Percentiles rank a stretch among this genome's conserved stretches.
Evolutionary conservation across 2,888 invertebrate genomes (phyloP).

Genomic region (Selenia dentaria): DNA sequence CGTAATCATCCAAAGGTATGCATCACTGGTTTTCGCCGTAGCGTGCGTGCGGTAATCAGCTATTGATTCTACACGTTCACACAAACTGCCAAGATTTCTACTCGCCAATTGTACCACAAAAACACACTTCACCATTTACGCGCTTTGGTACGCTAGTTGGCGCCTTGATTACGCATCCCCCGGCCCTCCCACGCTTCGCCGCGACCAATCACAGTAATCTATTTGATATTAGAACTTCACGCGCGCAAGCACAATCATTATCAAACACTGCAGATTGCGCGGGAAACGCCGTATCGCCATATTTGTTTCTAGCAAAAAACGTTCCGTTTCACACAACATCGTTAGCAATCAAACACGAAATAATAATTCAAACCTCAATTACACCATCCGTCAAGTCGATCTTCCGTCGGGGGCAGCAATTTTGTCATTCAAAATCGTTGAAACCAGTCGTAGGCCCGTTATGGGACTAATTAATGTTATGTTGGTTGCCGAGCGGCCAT

Average conservation of each 20-base stretch:
- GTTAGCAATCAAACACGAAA: conserved; percentile 53
- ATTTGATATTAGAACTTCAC: conserved; percentile 68
- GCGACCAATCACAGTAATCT: conserved; percentile 68
- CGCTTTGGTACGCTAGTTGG: conserved; percentile 52
- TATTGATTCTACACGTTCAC: conserved; percentile 54
- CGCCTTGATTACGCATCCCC: conserved; percentile 49
- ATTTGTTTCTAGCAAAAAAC: conserved; percentile 36
- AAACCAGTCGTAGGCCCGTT: conserved; percentile 56
- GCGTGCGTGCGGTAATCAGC: conserved; percentile 47
- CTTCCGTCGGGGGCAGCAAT: conserved; percentile 52
- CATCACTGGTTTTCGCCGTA: conserved; percentile 48
- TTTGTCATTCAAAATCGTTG: conserved; percentile 73
- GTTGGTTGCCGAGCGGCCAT: conserved; percentile 54
- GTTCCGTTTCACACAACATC: conserved; percentile 49
- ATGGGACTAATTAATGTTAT: conserved; percentile 69
- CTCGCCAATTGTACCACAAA: conserved; percentile 54
- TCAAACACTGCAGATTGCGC: conserved; percentile 49
- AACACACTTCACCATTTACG: conserved; percentile 53
- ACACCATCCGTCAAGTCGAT: conserved; percentile 61
- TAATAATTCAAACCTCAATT: conserved; percentile 70
- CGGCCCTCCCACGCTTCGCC: conserved; percentile 43
- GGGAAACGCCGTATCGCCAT: conserved; percentile 48
- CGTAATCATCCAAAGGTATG: conserved; percentile 50
- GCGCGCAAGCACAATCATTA: conserved; percentile 58
- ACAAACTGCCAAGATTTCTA: conserved; percentile 50